Evolutionary conservation across 2,113 vertebrate genomes (phyloP), one percentile per base, ranked within the genome.

Genomic region (Channa argus): DNA sequence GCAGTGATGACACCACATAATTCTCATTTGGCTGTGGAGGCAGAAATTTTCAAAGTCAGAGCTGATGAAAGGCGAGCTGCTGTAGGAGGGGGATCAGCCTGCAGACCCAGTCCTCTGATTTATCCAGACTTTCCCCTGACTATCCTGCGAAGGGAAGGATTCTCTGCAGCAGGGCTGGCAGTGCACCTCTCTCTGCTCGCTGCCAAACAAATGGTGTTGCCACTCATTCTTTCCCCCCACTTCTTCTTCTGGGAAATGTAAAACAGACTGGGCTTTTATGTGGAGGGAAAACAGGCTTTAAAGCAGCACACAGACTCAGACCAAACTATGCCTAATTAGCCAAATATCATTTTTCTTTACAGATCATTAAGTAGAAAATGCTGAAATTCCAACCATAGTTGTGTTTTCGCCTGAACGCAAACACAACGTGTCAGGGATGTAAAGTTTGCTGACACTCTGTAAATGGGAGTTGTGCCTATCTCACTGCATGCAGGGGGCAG

Each of bases 151-250:
- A 50, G 55, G 74, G 55, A 77, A 71, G 79, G 73, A 74, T 79
- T 83, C 63, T 15, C 46, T 14, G 71, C 72, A 15, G 45, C 38
- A 1, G 37, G 71, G 45, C 74, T 86, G 82, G 77, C 69, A 64
- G 71, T 13, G 49, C 62, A 52, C 61, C 65, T 59, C 82, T 66
- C 10, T 52, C 73, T 64, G 70, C 54, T 77, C 75, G 0, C 49
- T 93, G 91, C 91, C 89, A 91, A 82, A 90, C 91, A 93, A 91
- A 87, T 93, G 93, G 43, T 90, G 91, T 88, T 94, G 92, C 85
- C 93, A 94, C 86, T 94, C 92, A 93, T 66, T 51, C 66, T 59
- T 39, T 74, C 63, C 45, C 70, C 67, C 71, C 14, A 44, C 43
- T 72, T 2, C 37, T 80, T 71, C 71, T 46, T 76, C 11, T 8